These are phyloP conservation scores for Bibio marci DNA, from an alignment of 2,888 invertebrate species.

Conservation along the genomic window DNA sequence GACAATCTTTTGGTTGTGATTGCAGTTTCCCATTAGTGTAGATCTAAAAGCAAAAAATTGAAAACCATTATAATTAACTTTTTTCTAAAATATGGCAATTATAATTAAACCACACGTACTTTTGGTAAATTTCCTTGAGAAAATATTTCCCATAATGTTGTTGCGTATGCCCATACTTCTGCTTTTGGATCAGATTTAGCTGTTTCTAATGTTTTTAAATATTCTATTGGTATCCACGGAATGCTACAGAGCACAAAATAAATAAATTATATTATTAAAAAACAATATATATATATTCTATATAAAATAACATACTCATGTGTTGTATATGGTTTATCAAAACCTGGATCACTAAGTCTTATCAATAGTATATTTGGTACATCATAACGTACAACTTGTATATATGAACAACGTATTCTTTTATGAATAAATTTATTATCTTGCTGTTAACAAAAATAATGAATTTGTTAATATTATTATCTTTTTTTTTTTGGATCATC, in stretches of 20 bases:
- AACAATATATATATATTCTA: not conserved
- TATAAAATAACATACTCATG: constrained; percentile 42
- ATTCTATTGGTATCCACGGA: constrained; percentile 83
- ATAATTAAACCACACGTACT: constrained; percentile 11
- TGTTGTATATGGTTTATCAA: constrained; percentile 39
- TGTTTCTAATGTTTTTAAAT: constrained; percentile 45
- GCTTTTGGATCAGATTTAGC: constrained; percentile 51
- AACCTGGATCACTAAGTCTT: constrained; percentile 70
- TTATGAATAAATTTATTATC: constrained; percentile 73
- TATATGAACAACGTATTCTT: constrained; percentile 62
- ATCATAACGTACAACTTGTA: constrained; percentile 60
- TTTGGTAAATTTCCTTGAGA: constrained; percentile 46
- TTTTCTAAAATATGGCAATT: too few relatives aligned
- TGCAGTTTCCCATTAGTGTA: constrained; percentile 25
- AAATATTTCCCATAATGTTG: constrained; percentile 86
- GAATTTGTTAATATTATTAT: constrained; percentile 3
- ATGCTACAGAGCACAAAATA: constrained; percentile 35
- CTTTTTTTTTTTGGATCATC: not conserved
- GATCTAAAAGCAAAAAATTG: constrained; percentile 32
- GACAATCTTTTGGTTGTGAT: constrained; percentile 50
- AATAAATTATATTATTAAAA: not conserved
- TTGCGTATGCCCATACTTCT: constrained; percentile 85
- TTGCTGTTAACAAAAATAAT: constrained; percentile 30
- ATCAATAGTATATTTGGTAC: constrained; percentile 46
- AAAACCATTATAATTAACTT: constrained; percentile 15